Base-by-base conservation (phyloP, 1,140 invertebrate genomes). In the Trachymyrmex cornetzi region DNA sequence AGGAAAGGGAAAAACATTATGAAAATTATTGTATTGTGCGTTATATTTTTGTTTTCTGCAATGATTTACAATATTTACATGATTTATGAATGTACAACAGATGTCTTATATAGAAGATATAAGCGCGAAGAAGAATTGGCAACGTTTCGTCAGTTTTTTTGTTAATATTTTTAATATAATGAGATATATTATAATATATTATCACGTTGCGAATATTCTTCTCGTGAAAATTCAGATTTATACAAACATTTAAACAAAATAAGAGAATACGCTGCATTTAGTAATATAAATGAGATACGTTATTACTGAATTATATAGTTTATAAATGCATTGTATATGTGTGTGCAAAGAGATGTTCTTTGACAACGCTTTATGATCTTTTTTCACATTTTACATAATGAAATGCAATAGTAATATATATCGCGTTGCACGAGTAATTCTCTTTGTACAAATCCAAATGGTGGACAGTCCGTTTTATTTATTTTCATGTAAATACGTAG, bases 391-490 rank as follows among this genome's bases (percentile, higher is more conserved):
- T 48, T 34, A 59, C 16, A 38, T 1, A 72, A 44, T 59, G 19
- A 38, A 77, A 11, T 19, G 9, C 6, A 27, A 77, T 63, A 48
- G 38, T 44, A 22, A 24, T 19, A 27, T 30, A 30, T 69, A 63
- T 63, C 69, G 16, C 69, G 67, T 75, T 75, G 38, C 38, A 11
- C 38, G 22, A 74, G 48, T 61, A n/a, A 14, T 50, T 74, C 19
- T 72, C 24, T 66, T 53, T 64, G 55, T 84, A 22, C 24, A 82
- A 75, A 50, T 84, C 48, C 38, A 50, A n/a, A 50, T 84, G 80
- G 80, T 84, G 80, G 80, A 74, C 48, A 16, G 80, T 84, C 80
- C 80, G 80, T 84, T 84, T 74, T 7, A 44, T 82, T 44, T 24
- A 30, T 61, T 44, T 27, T 82, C 34, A 38, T 24, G 34, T 59